Percentiles rank a stretch among this genome's conserved stretches.
phyloP scores from a whole-genome alignment of 2,888 invertebrate species.

The Zonitis immaculata region DNA sequence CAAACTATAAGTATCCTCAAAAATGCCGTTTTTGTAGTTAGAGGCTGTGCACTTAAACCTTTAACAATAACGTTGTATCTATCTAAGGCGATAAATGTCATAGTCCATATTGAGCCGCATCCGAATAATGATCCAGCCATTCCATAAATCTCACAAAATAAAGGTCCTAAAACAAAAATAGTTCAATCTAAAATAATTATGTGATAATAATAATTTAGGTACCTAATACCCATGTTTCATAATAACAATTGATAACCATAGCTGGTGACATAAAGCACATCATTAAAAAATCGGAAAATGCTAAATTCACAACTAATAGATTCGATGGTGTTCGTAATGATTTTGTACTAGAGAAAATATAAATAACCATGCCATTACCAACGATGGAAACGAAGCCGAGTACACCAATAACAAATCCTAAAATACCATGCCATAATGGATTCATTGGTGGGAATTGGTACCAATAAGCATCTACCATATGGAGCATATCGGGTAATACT shows the following conservation, averaged over 20 bases:
- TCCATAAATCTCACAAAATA: constrained; percentile 84
- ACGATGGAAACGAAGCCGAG: constrained; percentile 66
- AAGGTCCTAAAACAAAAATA: constrained; percentile 65
- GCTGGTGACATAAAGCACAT: constrained; percentile 79
- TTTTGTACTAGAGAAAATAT: constrained; percentile 49
- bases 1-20: constrained; percentile 75
- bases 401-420: constrained; percentile 69
- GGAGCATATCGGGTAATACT: constrained; percentile 69
- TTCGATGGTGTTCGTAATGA: constrained; percentile 83
- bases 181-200: too few relatives aligned
- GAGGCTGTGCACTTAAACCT: constrained; percentile 78
- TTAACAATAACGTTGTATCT: constrained; percentile 93
- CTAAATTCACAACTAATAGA: constrained; percentile 84
- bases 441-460: constrained; percentile 87
- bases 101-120: constrained; percentile 87
- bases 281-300: constrained; percentile 87
- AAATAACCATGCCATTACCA: constrained; percentile 66
- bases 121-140: constrained; percentile 85
- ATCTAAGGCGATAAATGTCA: constrained; percentile 89
- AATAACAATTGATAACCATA: constrained; percentile 79
- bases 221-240: constrained; percentile 70
- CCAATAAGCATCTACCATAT: constrained; percentile 76
- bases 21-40: constrained; percentile 76
- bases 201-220: too few relatives aligned
- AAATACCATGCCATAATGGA: constrained; percentile 55